Evolutionary conservation across 1,140 invertebrate genomes (phyloP), one percentile per base, ranked within the genome.

Genomic region (Ceratoteleas bidentatus): DNA sequence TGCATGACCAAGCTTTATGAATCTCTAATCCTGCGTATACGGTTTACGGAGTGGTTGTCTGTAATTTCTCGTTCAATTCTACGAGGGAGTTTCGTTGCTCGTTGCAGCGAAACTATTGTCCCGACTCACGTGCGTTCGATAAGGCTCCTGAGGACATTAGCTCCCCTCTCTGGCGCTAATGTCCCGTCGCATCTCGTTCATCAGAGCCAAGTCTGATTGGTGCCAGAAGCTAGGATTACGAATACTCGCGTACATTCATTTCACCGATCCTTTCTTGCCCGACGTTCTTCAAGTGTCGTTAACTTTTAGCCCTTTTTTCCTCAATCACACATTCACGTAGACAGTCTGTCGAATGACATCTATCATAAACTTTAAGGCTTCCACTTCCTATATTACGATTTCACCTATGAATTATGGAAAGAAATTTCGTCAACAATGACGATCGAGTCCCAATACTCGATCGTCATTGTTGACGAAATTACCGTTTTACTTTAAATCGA

Each of bases 21-120:
- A 85, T 85, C 82, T 64, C 84, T 87, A 85, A 87, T 87, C 85
- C 80, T 47, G 57, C 82, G 70, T 83, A 57, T 62, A 84, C 50
- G 79, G 84, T 86, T 86, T 85, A 83, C 80, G 65, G 81, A 79
- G 85, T n/a, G n/a, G n/a, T n/a, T n/a, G n/a, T n/a, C n/a, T n/a
- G n/a, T n/a, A n/a, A n/a, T 86, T 85, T 81, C 84, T 58, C 61
- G 43, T 76, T 68, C 16, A 76, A 36, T 61, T 45, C 69, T 65
- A 57, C 33, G 43, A 57, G 56, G 13, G 57, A 47, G n/a, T n/a
- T n/a, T n/a, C n/a, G n/a, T n/a, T 40, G 34, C 32, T 49, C 34
- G 53, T 38, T 38, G 36, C 64, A 13, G 61, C 40, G 70, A 50
- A 73, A 69, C 52, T 53, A 66, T 62, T 43, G 60, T 66, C 56